Evolutionary conservation across 2,888 invertebrate genomes (phyloP).

Genomic region (Drosophila borealis): DNA sequence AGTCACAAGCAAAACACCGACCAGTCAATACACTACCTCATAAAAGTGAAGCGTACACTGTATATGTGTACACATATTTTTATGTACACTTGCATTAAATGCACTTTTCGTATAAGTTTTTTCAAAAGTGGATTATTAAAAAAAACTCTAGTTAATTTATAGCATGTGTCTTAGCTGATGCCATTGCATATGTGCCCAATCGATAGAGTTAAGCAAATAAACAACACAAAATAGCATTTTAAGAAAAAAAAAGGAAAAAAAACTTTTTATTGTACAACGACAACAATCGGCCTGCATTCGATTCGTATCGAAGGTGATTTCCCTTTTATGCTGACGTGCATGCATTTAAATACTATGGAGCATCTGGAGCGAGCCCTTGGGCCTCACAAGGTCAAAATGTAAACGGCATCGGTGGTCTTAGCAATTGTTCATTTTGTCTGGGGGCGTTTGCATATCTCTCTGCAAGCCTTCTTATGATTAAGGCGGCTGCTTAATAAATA

Average conservation of each 20-base stretch:
- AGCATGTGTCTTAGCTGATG: background rate
- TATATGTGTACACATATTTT: too few relatives aligned
- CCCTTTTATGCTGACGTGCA: conserved; percentile 41
- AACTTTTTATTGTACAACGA: conserved; percentile 32
- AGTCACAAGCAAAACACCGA: conserved; percentile 4
- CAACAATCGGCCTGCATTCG: conserved; percentile 57
- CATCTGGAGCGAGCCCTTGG: conserved; percentile 59
- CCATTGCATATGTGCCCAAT: background rate
- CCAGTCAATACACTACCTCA: conserved; percentile 2
- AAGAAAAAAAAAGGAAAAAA: conserved; percentile 15
- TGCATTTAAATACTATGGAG: conserved; percentile 44
- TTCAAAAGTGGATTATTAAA: too few relatives aligned
- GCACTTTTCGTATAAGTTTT: background rate
- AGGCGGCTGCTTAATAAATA: too few relatives aligned
- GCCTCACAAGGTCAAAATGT: conserved; percentile 26
- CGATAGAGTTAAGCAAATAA: conserved; percentile 14
- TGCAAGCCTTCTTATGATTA: background rate
- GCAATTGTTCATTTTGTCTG: conserved; percentile 29
- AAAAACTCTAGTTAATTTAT: background rate
- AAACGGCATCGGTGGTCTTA: conserved; percentile 10
- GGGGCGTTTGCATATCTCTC: conserved; percentile 16
- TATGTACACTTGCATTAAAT: too few relatives aligned
- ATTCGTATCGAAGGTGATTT: conserved; percentile 53
- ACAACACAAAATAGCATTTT: conserved; percentile 6
- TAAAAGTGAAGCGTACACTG: too few relatives aligned